Percentiles rank a stretch among this genome's conserved stretches.
Evolutionary conservation across 2,113 vertebrate genomes (phyloP).

Genomic region (Melanotaenia duboulayi): DNA sequence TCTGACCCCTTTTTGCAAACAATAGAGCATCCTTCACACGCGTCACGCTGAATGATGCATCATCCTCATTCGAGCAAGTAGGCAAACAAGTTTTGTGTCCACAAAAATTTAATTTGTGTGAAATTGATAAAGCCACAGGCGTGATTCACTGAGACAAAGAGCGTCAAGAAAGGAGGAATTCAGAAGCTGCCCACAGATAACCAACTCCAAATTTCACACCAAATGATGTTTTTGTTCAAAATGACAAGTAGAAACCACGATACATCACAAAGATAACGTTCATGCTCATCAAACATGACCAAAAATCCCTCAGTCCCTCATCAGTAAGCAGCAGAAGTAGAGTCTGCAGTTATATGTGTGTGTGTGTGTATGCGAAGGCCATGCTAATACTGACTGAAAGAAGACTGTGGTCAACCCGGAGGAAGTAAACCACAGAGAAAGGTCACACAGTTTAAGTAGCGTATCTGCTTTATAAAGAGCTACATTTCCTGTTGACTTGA

Average conservation of each 20-base stretch:
- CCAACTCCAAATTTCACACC: conserved; percentile 13
- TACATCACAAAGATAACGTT: background rate
- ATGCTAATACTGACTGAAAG: background rate
- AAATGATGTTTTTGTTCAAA: background rate
- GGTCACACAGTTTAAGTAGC: conserved; percentile 1
- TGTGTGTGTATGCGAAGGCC: conserved; percentile 27
- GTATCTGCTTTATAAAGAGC: background rate
- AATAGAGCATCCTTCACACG: conserved; percentile 16
- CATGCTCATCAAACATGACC: conserved; percentile 3
- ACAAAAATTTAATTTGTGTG: conserved; percentile 50
- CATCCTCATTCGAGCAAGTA: conserved; percentile 14
- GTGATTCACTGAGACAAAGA: conserved; percentile 22
- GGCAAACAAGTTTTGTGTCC: conserved; percentile 59
- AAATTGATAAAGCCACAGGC: conserved; percentile 54
- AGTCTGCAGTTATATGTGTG: background rate
- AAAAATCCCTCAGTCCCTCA: conserved; percentile 37
- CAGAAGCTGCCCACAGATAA: conserved; percentile 9
- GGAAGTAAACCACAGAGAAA: background rate
- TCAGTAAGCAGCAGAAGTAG: conserved; percentile 14
- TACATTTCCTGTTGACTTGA: conserved; percentile 13
- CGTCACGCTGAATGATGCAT: conserved; percentile 8
- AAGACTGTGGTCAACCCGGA: background rate
- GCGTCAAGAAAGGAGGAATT: conserved; percentile 31
- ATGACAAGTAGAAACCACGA: background rate
- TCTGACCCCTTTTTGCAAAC: background rate